Evolutionary conservation across 1,140 invertebrate genomes (phyloP), one percentile per base, ranked within the genome.

Genomic region (Drosophila repletoides): DNA sequence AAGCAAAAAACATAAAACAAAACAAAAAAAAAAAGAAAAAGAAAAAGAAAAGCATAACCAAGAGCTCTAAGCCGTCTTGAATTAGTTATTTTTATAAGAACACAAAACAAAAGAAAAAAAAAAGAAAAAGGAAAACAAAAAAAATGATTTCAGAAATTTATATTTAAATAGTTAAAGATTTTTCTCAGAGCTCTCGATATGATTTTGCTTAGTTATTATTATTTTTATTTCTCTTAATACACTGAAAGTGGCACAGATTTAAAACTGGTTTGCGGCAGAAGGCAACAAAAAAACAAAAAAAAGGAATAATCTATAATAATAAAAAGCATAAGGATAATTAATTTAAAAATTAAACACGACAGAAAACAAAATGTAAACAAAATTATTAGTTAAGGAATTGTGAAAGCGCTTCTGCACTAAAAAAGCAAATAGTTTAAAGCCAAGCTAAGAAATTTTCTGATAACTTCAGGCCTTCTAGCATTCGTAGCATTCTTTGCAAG

Each of bases 1-100:
- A 61, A 43, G 34, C 15, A 58, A 48, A 53, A 34, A 51, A 48
- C 36, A n/a, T 59, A 40, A 61, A 64, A 36, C 33, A 31, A 41
- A 64, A 49, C 56, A 45, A 46, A 51, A 66, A 43, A 38, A 63
- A 56, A 22, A 41, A 17, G 29, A 36, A 63, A 73, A 79, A 51
- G 40, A 31, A 61, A 65, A 56, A 43, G 52, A 56, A 77, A 84
- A 60, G 55, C 79, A 86, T 86, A 86, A 79, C 72, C 84, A 80
- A 80, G 80, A 80, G 80, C 80, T 86, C 81, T 76, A 86, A 86
- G 80, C 80, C 79, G 79, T 80, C 72, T 86, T 86, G 53, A 86
- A 86, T 86, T 86, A 86, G 75, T 86, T 86, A 86, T 80, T 80
- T 86, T 86, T 86, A 67, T 86, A 86, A 75, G 52, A 80, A 73